Conservation (phyloP, 1,140 invertebrate species). For the Orchestia grillus region DNA sequence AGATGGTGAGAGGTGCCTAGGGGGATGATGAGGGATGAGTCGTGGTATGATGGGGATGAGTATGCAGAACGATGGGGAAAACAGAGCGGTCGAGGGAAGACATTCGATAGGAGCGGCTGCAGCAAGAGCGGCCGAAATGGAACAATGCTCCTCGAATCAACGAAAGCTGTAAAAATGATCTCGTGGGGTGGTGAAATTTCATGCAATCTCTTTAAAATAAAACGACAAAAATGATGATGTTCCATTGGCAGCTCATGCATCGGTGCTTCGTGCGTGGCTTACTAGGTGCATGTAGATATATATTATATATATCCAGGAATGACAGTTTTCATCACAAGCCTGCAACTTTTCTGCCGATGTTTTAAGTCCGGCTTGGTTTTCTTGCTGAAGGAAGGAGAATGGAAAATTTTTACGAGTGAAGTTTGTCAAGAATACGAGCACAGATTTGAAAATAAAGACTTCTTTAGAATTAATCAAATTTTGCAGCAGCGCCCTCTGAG, state of each 20-base stretch:
- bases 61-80: not conserved
- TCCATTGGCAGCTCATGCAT: too few relatives aligned
- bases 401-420: not conserved
- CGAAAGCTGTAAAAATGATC: too few relatives aligned
- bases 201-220: too few relatives aligned
- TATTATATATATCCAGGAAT: too few relatives aligned
- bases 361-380: not conserved
- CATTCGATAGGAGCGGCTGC: too few relatives aligned
- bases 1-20: not conserved
- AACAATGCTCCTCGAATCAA: too few relatives aligned
- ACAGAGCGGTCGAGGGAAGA: not conserved
- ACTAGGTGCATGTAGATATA: too few relatives aligned
- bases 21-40: not conserved
- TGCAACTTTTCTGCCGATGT: not conserved
- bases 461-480: not conserved
- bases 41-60: not conserved
- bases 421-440: not conserved
- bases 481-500: not conserved
- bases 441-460: not conserved
- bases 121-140: too few relatives aligned
- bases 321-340: not conserved
- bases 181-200: too few relatives aligned
- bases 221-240: too few relatives aligned
- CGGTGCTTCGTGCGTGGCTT: too few relatives aligned
- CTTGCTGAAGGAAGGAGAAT: not conserved